Evolutionary conservation across 64 coral and sea anemone genomes (phyloP).

Genomic region (Dendrophyllia cribrosa): DNA sequence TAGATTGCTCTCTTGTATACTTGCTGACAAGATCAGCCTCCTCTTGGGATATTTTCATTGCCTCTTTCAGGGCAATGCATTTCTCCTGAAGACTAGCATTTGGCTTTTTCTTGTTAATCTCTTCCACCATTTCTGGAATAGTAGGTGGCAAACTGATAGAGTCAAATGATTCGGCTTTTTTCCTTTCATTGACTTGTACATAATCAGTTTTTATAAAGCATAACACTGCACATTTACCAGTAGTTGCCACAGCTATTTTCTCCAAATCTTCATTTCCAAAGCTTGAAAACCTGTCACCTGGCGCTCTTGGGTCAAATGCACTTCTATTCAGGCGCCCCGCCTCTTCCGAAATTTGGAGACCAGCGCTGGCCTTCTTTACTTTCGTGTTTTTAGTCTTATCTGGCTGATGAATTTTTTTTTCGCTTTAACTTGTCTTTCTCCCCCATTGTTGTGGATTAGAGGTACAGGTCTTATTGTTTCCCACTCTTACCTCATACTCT

Average conservation of each 20-base stretch:
- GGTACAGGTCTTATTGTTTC: constrained; percentile 35
- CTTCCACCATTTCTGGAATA: too few relatives aligned
- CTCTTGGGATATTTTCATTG: constrained; percentile 8
- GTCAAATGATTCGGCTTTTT: too few relatives aligned
- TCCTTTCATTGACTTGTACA: too few relatives aligned
- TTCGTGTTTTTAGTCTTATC: background rate
- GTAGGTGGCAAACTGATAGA: too few relatives aligned
- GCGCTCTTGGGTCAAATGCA: background rate
- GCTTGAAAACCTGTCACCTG: background rate
- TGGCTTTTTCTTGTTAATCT: too few relatives aligned
- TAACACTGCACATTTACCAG: background rate
- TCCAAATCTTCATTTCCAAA: background rate
- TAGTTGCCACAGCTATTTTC: constrained; percentile 1
- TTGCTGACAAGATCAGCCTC: constrained; percentile 17
- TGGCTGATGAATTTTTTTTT: background rate
- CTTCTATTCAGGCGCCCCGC: background rate
- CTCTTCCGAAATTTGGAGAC: background rate
- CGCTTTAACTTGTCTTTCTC: background rate
- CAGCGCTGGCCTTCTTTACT: background rate
- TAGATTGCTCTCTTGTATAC: constrained; percentile 6
- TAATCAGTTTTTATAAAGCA: too few relatives aligned
- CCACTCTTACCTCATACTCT: constrained; percentile 21
- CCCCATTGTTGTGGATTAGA: background rate
- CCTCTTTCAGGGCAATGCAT: constrained; percentile 15
- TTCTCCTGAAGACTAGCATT: background rate